Evolutionary conservation across 2,113 vertebrate genomes (phyloP), one percentile per base, ranked within the genome.

Genomic region (Mugil cephalus): DNA sequence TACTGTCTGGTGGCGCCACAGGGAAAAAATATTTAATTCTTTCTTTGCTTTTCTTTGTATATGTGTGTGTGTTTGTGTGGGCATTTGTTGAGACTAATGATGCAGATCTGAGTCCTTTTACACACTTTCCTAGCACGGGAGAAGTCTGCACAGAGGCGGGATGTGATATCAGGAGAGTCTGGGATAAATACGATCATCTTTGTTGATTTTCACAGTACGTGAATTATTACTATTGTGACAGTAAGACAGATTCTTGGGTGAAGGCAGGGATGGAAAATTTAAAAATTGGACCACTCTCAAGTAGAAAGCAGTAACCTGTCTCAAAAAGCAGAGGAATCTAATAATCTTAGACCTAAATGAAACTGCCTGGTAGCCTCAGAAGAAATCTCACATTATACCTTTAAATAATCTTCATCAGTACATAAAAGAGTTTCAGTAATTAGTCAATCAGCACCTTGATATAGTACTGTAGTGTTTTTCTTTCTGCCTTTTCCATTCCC

Each of bases 51-150:
- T n/a, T n/a, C 6, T 17, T 1, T 30, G 24, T 30, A 30, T 30
- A 30, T 30, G 5, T 30, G 24, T 43, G 5, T 45, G 0, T 35
- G 0, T 53, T 0, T 30, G 1, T 47, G 3, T 42, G 18, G 24
- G 18, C 14, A 1, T 61, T 40, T 68, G 17, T 14, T 52, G 63
- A 67, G 38, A 19, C 42, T 62, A 51, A 62, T 58, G 75, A 61
- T 13, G 36, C 17, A 47, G 34, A 58, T n/a, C 30, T 10, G 36
- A 66, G 52, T 61, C 14, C 30, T 43, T 21, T 55, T 42, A 59
- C 59, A 42, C 46, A 60, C 35, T 40, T 51, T 70, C 19, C n/a
- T 4, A 6, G 45, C 18, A 40, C 53, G 47, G 7, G 12, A n/a
- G 39, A 13, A 11, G 58, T 52, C 9, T 53, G 6, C 11, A 14